Conservation (phyloP, 2,888 invertebrate species). For the Thecocarcelia acutangulata region DNA sequence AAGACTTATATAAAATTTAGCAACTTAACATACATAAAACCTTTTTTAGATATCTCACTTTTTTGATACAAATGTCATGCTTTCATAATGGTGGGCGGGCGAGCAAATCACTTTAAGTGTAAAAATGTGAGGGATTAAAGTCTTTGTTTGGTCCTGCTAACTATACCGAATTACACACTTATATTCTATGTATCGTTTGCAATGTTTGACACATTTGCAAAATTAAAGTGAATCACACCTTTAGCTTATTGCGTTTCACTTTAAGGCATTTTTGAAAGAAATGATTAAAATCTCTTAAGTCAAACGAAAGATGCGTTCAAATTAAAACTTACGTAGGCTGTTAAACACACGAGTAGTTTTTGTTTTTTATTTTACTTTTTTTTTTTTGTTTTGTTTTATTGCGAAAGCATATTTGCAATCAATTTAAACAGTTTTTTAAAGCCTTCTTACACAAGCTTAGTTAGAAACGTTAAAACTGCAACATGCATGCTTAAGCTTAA, state of each 20-base stretch:
- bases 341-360: not conserved
- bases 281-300: constrained; percentile 29
- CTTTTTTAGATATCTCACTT: no score
- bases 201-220: not conserved
- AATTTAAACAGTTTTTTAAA: constrained; percentile 6
- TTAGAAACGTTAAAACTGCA: constrained; percentile 18
- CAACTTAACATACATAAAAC: no score
- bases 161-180: no score
- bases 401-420: not conserved
- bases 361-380: not conserved
- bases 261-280: not conserved
- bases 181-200: not conserved
- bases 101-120: not conserved
- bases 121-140: constrained; percentile 1
- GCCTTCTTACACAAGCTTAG: not conserved
- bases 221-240: not conserved
- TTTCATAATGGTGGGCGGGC: not conserved
- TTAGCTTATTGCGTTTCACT: constrained; percentile 26
- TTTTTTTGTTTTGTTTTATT: not conserved
- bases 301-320: constrained; percentile 16
- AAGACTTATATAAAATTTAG: no score
- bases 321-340: constrained; percentile 17
- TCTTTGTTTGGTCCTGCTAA: no score
- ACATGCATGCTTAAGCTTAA: constrained; percentile 46
- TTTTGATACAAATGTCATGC: no score